phyloP scores from a whole-genome alignment of 2,888 invertebrate species.

The Phyllotreta cruciferae region DNA sequence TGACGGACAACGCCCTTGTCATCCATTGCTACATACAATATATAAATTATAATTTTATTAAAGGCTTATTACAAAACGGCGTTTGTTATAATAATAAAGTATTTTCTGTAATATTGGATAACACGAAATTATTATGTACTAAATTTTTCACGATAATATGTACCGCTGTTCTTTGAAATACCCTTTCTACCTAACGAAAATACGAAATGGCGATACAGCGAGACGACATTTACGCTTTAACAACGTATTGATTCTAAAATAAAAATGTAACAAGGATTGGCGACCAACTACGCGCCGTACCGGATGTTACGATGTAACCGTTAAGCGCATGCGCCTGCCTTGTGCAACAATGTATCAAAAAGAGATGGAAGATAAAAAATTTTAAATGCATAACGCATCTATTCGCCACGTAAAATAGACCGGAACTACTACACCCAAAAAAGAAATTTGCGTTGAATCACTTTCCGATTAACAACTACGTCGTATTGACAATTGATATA shows the following conservation, averaged over 20 bases:
- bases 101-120: conserved; percentile 17
- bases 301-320: too few relatives aligned
- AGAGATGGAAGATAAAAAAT: conserved; percentile 3
- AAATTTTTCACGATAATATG: conserved; percentile 17
- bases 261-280: too few relatives aligned
- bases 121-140: conserved; percentile 18
- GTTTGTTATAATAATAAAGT: conserved; percentile 10
- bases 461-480: too few relatives aligned
- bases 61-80: conserved; percentile 12
- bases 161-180: conserved; percentile 17
- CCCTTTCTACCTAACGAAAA: conserved; percentile 8
- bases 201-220: conserved; percentile 13
- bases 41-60: conserved; percentile 10
- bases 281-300: not conserved
- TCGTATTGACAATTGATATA: too few relatives aligned
- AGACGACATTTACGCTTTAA: too few relatives aligned
- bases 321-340: conserved; percentile 2
- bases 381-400: not conserved
- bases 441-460: too few relatives aligned
- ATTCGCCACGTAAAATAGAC: not conserved
- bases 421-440: too few relatives aligned
- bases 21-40: conserved; percentile 6
- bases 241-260: too few relatives aligned
- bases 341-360: not conserved
- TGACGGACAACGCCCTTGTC: conserved; percentile 26